Evolutionary conservation across 37 sponge, comb jelly and placozoan species (phyloP).

Genomic region (Cliona cf. orientalis): DNA sequence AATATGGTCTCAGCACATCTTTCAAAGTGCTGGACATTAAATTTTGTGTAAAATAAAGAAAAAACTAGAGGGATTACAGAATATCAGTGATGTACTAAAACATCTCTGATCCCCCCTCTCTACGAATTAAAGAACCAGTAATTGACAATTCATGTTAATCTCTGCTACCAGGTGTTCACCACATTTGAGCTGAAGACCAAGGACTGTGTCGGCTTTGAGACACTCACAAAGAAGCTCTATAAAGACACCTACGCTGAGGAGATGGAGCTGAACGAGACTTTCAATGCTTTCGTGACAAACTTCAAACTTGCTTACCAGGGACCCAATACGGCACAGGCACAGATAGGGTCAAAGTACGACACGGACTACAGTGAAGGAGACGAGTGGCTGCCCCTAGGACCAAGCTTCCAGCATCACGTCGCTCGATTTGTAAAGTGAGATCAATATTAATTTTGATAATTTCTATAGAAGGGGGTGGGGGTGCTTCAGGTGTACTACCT

Average conservation of each 20-base stretch:
- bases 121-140: not conserved
- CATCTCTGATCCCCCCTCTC: too few relatives aligned
- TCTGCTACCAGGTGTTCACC: not conserved
- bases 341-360: slow-evolving; percentile 10
- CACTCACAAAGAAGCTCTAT: not conserved
- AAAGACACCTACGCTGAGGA: slow-evolving; percentile 24
- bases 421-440: slow-evolving; percentile 12
- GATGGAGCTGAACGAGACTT: slow-evolving; percentile 47
- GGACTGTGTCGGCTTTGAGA: not conserved
- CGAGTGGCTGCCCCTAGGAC: slow-evolving; percentile 66
- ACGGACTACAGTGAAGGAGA: slow-evolving; percentile 47
- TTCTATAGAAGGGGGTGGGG: too few relatives aligned
- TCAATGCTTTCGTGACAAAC: slow-evolving; percentile 46
- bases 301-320: slow-evolving; percentile 55
- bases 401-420: slow-evolving; percentile 61
- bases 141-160: not conserved
- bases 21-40: too few relatives aligned
- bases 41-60: too few relatives aligned
- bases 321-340: slow-evolving; percentile 39
- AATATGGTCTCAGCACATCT: too few relatives aligned
- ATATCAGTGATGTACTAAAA: too few relatives aligned
- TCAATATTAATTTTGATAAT: too few relatives aligned
- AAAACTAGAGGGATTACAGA: too few relatives aligned
- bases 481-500: too few relatives aligned
- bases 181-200: not conserved